A percentile compares a stretch with the other conserved stretches of the same genome.
These are phyloP conservation scores for Epizoanthus fatuus DNA, from an alignment of 92 coral and sea anemone genomes.

Conservation along the genomic window DNA sequence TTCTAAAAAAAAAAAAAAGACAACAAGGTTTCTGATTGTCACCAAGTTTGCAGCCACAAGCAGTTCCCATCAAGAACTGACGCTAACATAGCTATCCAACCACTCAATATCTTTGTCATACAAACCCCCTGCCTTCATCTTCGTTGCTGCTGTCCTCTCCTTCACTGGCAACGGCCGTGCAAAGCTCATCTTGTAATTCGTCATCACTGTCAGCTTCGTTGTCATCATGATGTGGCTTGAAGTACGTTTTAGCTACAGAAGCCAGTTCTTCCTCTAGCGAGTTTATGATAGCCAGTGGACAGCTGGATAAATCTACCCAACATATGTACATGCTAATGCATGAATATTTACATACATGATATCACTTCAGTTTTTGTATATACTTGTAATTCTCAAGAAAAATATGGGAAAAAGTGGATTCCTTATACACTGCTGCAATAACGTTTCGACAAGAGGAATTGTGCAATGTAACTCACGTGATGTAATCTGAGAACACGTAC, in stretches of 20 bases:
- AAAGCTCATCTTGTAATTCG: too few species aligned
- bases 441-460: too few species aligned
- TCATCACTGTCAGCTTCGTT: too few species aligned
- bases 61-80: neutral
- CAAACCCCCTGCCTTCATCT: neutral
- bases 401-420: too few species aligned
- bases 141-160: neutral
- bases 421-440: too few species aligned
- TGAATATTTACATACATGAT: too few species aligned
- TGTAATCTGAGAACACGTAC: too few species aligned
- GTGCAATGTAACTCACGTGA: too few species aligned
- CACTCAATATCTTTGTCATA: slow-evolving; percentile 20
- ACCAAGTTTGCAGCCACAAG: slow-evolving; percentile 9
- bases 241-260: slow-evolving; percentile 6
- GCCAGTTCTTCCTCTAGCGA: slow-evolving; percentile 8
- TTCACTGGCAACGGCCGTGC: too few species aligned
- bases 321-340: too few species aligned
- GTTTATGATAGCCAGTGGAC: neutral
- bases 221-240: slow-evolving; percentile 4
- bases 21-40: slow-evolving; percentile 19
- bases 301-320: neutral
- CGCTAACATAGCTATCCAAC: neutral
- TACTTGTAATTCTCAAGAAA: too few species aligned
- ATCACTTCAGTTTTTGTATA: too few species aligned
- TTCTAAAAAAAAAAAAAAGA: neutral